Percentiles rank a stretch among this genome's conserved stretches.
phyloP scores from a whole-genome alignment of 2,797 vertebrate genomes.

The Astyanax mexicanus region DNA sequence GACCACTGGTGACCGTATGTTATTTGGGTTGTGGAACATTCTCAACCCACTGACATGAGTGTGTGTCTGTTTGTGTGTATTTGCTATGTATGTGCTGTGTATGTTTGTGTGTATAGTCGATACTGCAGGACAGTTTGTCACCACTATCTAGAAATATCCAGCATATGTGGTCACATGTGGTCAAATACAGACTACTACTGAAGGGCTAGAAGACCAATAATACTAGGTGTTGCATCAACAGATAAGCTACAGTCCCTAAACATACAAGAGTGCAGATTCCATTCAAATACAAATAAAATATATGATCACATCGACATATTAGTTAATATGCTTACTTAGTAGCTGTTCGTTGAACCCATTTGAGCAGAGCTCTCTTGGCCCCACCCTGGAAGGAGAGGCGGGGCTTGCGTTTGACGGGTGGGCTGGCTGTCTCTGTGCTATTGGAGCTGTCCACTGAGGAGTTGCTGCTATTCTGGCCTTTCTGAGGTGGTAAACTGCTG shows the following conservation, averaged over 20 bases:
- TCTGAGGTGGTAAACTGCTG: constrained; percentile 89
- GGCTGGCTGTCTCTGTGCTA: constrained; percentile 89
- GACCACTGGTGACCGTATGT: too few species aligned
- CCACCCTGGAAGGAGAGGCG: constrained; percentile 87
- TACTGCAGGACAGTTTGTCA: too few species aligned
- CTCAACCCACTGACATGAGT: too few species aligned
- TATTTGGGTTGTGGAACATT: too few species aligned
- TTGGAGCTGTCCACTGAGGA: constrained; percentile 92
- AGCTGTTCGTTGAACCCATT: constrained; percentile 92
- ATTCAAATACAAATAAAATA: neutral
- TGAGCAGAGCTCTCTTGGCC: constrained; percentile 90
- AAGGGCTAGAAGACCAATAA: too few species aligned
- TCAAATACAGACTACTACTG: too few species aligned
- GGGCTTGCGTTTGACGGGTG: constrained; percentile 91
- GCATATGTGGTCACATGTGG: too few species aligned
- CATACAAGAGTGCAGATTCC: neutral
- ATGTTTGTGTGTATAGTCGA: too few species aligned
- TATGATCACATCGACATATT: neutral
- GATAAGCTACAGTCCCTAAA: too few species aligned
- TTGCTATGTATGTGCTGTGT: too few species aligned
- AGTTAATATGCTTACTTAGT: constrained; percentile 81
- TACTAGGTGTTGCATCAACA: neutral
- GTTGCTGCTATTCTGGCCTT: constrained; percentile 85
- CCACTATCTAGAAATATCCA: too few species aligned
- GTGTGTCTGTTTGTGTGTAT: too few species aligned